Conservation (phyloP, 2,113 vertebrate genomes). For the Halcyon malimbica region DNA sequence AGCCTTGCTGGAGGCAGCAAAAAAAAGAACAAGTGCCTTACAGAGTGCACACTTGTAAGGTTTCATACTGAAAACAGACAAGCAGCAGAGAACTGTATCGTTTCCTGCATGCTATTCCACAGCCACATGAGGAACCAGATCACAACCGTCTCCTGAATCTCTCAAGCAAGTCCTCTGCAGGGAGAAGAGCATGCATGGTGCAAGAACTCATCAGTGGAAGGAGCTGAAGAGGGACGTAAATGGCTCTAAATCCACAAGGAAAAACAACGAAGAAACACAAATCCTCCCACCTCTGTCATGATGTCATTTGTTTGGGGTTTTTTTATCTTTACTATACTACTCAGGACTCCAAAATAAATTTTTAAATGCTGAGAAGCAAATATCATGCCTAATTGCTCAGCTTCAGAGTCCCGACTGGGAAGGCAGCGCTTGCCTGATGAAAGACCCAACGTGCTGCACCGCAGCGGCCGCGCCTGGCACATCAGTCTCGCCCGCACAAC, state of each 20-base stretch:
- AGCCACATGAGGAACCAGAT: neutral
- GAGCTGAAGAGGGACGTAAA: neutral
- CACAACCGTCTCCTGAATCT: fast-evolving
- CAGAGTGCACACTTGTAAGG: neutral
- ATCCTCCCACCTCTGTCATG: neutral
- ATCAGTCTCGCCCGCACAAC: fast-evolving
- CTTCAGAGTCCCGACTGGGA: neutral
- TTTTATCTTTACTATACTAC: neutral
- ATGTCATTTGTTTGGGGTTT: neutral
- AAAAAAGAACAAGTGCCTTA: neutral
- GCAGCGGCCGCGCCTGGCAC: fast-evolving
- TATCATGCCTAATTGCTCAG: neutral
- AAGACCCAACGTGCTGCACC: fast-evolving
- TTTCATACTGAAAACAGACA: neutral
- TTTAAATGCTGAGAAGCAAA: neutral
- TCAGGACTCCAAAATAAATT: neutral
- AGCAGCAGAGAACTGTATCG: fast-evolving
- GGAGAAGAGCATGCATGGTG: neutral
- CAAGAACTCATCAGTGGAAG: neutral
- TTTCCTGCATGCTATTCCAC: neutral
- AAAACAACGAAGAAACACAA: neutral
- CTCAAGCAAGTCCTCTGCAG: neutral
- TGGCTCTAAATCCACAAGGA: fast-evolving
- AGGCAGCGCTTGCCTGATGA: neutral
- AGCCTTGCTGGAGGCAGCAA: neutral